phyloP scores from a whole-genome alignment of 2,888 invertebrate species.

The Chrysopilus asiliformis region DNA sequence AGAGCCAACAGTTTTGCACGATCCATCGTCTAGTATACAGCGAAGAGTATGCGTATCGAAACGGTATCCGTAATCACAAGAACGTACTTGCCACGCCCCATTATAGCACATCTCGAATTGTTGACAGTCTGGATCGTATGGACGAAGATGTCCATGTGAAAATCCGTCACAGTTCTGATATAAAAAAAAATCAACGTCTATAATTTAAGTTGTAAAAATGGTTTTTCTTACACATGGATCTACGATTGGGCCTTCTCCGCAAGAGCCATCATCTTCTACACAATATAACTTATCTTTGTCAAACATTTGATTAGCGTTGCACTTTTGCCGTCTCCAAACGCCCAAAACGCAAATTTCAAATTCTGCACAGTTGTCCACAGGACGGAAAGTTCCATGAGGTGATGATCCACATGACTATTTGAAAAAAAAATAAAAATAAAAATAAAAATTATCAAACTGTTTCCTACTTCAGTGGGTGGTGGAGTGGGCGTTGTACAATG shows the following conservation, averaged over 20 bases:
- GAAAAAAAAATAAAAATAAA: too few relatives aligned
- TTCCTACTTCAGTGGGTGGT: too few relatives aligned
- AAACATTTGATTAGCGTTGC: conserved; percentile 2
- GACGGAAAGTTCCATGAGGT: background rate
- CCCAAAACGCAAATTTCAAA: conserved; percentile 24
- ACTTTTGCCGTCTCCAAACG: background rate
- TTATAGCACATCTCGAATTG: background rate
- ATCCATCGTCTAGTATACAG: background rate
- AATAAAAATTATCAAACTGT: too few relatives aligned
- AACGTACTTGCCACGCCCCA: background rate
- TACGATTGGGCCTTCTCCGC: too few relatives aligned
- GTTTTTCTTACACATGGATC: too few relatives aligned
- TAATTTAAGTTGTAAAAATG: too few relatives aligned
- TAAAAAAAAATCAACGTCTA: too few relatives aligned
- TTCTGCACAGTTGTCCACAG: conserved; percentile 17
- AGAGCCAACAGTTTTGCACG: background rate
- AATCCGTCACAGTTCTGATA: background rate
- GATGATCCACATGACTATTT: too few relatives aligned
- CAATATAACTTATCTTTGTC: background rate
- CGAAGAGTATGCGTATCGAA: background rate
- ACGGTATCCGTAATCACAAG: background rate
- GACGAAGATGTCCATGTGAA: background rate
- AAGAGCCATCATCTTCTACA: conserved; percentile 5
- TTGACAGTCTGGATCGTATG: background rate
- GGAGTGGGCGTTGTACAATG: background rate